Base-by-base conservation (phyloP, 2,888 invertebrate genomes). In the Agonopterix arenella region DNA sequence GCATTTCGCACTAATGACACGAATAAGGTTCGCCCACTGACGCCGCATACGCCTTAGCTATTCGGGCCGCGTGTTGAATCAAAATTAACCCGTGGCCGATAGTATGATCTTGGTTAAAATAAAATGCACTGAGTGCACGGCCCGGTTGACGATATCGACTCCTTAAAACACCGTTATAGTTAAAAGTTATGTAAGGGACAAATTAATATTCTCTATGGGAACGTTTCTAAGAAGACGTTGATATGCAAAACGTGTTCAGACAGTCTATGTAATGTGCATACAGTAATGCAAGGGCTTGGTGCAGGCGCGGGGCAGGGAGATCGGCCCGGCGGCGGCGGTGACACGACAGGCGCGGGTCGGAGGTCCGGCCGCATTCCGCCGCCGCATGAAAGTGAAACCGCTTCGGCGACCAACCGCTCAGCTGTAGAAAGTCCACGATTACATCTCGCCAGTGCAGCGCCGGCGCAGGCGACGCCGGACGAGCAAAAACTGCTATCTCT, bases 1-100 rank as follows among this genome's bases (percentile, higher is more conserved):
- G 84, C 88, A 89, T 88, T 89, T 89, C 77, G 85, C 84, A 74
- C 86, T 83, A 85, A 85, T 85, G 88, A 86, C 88, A 86, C 85
- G 77, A 85, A 86, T 86, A 84, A 86, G 86, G 77, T 68, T 68
- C 66, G 68, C 67, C 70, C 69, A 63, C 64, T 70, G 71, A 64
- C 70, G 72, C 68, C 72, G 66, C 60, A 70, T 72, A 64, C 68
- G 53, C 64, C 67, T 64, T 65, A 65, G 71, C 76, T 80, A 83
- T 83, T 79, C 76, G 70, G 77, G 76, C 61, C 80, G 68, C 74
- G 68, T 62, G 73, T 73, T 72, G 68, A 70, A 75, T 76, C 74
- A 60, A 71, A 80, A 77, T 79, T 73, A 76, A 76, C 70, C 63
- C 59, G 59, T 61, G 58, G 65, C 59, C 61, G 61, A 63, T 62